Percentiles rank a stretch among this genome's conserved stretches.
Conservation (phyloP, 2,113 vertebrate species). For the Pachycephala philippinensis region DNA sequence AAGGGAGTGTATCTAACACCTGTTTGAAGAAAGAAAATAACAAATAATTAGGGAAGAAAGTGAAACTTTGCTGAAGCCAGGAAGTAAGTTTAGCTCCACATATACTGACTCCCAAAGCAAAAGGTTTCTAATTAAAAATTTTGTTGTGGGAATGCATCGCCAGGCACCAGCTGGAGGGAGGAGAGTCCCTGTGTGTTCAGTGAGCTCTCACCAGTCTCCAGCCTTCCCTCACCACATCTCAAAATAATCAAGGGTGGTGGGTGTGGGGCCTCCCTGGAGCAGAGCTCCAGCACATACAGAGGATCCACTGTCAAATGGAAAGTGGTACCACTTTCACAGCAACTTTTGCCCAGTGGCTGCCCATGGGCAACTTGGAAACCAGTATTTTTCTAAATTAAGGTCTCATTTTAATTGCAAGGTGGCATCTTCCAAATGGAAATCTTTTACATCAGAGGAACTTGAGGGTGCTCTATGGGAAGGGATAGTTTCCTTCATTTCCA, state of each 20-base stretch:
- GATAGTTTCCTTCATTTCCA: not conserved
- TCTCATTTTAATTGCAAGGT: not conserved
- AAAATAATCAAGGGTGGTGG: not conserved
- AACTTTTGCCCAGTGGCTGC: not conserved
- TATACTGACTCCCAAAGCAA: not conserved
- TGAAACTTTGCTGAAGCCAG: not conserved
- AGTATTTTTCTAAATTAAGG: not conserved
- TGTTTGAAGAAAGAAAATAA: slow-evolving; percentile 3
- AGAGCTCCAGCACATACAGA: not conserved
- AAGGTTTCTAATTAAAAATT: not conserved
- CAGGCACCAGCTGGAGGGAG: not conserved
- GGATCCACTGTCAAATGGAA: not conserved
- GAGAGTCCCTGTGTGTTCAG: not conserved
- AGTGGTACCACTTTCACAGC: not conserved
- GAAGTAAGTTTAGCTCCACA: not conserved
- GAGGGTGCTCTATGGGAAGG: not conserved
- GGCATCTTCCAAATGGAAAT: not conserved
- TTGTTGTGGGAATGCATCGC: not conserved
- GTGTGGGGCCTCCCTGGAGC: not conserved
- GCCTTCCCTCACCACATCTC: not conserved
- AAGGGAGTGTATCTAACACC: not conserved
- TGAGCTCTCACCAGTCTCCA: not conserved
- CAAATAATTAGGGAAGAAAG: not conserved
- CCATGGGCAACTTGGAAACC: not conserved
- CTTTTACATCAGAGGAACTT: not conserved